Percentiles rank a stretch among this genome's conserved stretches.
Conservation (phyloP, 2,888 invertebrate genomes). For the Callosobruchus maculatus region DNA sequence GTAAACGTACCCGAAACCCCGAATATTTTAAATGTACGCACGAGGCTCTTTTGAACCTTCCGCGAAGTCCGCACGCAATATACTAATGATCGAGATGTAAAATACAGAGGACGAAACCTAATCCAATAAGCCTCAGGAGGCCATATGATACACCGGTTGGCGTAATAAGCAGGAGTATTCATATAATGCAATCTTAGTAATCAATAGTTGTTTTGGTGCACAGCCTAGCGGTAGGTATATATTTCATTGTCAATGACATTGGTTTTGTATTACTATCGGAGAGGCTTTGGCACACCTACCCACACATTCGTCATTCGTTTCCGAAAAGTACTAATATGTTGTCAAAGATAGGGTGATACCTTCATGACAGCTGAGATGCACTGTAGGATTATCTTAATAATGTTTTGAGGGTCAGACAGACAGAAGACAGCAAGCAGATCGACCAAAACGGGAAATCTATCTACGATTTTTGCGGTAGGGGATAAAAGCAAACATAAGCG, state of each 20-base stretch:
- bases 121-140: constrained; percentile 24
- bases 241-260: neutral
- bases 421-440: no score
- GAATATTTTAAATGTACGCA: neutral
- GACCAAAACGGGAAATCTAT: no score
- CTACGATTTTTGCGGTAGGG: no score
- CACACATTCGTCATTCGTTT: no score
- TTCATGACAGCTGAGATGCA: no score
- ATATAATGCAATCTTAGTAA: constrained; percentile 5
- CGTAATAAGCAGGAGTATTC: constrained; percentile 4
- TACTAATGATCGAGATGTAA: constrained; percentile 9
- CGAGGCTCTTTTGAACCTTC: constrained; percentile 1
- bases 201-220: neutral
- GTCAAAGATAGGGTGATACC: no score
- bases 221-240: neutral
- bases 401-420: no score
- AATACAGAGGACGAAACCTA: constrained; percentile 11
- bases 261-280: neutral
- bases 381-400: no score
- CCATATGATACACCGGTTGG: constrained; percentile 25
- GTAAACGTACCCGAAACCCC: neutral
- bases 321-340: no score
- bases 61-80: constrained; percentile 6
- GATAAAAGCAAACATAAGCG: no score
- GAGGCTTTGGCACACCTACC: no score